Evolutionary conservation across 2,888 invertebrate genomes (phyloP).

Genomic region (Caenorhabditis macrosperma): DNA sequence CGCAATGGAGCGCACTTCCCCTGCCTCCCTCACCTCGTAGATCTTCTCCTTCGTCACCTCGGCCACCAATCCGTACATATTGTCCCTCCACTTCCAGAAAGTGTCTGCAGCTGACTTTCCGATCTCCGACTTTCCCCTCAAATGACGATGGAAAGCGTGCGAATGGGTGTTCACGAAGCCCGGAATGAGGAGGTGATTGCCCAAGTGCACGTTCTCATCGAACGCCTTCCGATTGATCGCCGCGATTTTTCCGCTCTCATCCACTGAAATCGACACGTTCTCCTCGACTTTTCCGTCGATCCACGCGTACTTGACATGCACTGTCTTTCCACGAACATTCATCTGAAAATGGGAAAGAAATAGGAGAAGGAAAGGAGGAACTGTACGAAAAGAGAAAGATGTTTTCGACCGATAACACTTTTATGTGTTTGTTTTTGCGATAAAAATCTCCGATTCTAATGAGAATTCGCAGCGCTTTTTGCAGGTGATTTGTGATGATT

Average conservation of each 20-base stretch:
- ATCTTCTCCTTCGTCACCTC: constrained; percentile 70
- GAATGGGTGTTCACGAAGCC: constrained; percentile 79
- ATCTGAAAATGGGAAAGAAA: constrained; percentile 18
- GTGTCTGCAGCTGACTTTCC: constrained; percentile 71
- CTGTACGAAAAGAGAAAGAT: neutral
- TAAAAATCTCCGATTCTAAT: neutral
- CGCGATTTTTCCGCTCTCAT: constrained; percentile 52
- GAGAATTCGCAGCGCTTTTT: too few species aligned
- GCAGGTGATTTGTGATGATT: constrained; percentile 63
- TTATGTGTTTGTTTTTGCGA: constrained; percentile 1
- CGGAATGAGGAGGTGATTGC: constrained; percentile 66
- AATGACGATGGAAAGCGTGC: constrained; percentile 77
- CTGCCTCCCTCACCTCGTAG: constrained; percentile 73
- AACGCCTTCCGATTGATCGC: constrained; percentile 36
- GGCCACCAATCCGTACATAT: constrained; percentile 78
- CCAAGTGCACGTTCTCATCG: constrained; percentile 23
- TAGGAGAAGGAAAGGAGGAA: neutral
- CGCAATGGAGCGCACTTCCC: neutral
- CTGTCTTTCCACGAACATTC: constrained; percentile 62
- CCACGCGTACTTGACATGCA: constrained; percentile 61
- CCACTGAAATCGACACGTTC: constrained; percentile 55
- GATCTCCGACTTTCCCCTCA: constrained; percentile 74
- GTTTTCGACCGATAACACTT: too few species aligned
- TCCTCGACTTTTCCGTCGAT: constrained; percentile 63
- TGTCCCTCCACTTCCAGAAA: constrained; percentile 79